Evolutionary conservation across 2,888 invertebrate species (phyloP).

Genomic region (Desoria tigrina): DNA sequence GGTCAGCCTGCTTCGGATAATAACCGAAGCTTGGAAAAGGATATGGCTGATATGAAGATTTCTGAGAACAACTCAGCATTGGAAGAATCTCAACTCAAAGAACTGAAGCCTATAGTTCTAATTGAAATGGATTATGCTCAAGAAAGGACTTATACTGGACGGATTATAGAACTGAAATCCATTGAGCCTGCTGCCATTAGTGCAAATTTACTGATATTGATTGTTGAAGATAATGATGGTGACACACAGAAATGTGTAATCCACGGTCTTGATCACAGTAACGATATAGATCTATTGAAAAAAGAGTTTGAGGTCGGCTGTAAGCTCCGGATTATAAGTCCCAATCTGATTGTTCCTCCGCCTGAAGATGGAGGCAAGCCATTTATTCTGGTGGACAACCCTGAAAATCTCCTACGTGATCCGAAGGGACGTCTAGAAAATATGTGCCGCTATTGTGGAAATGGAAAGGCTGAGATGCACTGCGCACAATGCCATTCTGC

Average conservation of each 20-base stretch:
- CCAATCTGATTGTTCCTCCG: background rate
- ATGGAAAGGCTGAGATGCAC: constrained; percentile 8
- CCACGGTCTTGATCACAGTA: background rate
- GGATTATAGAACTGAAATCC: constrained; percentile 9
- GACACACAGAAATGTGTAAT: background rate
- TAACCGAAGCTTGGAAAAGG: background rate
- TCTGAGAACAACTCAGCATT: background rate
- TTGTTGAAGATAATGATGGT: constrained; percentile 24
- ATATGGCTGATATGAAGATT: background rate
- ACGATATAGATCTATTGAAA: background rate
- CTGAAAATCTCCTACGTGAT: constrained; percentile 5
- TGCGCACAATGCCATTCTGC: constrained; percentile 16
- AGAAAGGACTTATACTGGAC: constrained; percentile 9
- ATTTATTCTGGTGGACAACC: background rate
- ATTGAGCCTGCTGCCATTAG: constrained; percentile 15
- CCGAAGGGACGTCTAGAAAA: background rate
- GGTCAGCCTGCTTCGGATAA: too few species aligned
- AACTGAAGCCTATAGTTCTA: constrained; percentile 2
- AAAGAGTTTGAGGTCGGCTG: constrained; percentile 9
- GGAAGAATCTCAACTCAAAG: background rate
- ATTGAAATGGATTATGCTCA: constrained; percentile 15
- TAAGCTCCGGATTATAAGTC: background rate
- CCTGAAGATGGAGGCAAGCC: background rate
- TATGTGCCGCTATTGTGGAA: constrained; percentile 29
- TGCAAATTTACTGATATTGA: background rate